Base-by-base conservation (phyloP, 2,888 invertebrate genomes). In the Synanthedon formicaeformis region DNA sequence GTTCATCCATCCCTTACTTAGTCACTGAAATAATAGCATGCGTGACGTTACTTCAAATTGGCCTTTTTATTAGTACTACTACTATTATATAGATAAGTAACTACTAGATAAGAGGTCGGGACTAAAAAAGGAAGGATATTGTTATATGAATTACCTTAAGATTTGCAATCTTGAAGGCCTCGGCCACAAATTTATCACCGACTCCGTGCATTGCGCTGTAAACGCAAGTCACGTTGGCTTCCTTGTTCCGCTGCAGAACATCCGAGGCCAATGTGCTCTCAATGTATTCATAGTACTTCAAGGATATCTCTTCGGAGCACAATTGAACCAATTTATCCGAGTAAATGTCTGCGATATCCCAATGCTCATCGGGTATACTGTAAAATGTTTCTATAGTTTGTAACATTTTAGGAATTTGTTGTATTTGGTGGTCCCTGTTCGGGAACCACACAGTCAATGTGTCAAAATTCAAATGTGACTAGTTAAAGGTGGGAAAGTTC, bases 141-240 rank as follows among this genome's bases (percentile, higher is more conserved):
- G 2, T 13, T 45, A 11, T n/a, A 45, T 3, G 1, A 6, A 45
- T 45, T 71, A 93, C 93, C 83, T 92, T 89, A 53, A 98, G 91
- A 58, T 92, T 92, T 51, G 94, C 92, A 10, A 84, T 78, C 58
- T 92, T 82, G 68, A 98, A 95, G 2, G 96, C 94, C 61, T 91
- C 87, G 54, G 90, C 76, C 56, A 98, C 89, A 68, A 91, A 97
- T 2, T 90, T 81, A 71, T 94, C 93, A 0, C 98, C 98, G 4
- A 99, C 98, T 4, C 99, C 99, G 74, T 99, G 99, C 96, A 99
- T 97, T 0, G 99, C 95, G 11, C 98, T 97, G 73, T 98, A 99
- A 0, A 95, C 94, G 58, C 96, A 92, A 52, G 90, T 89, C 1
- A 94, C 71, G 0, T 85, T 75, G 0, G 90, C 88, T 14, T 79